Conservation (phyloP, 2,797 vertebrate genomes). For the Galago senegalensis region DNA sequence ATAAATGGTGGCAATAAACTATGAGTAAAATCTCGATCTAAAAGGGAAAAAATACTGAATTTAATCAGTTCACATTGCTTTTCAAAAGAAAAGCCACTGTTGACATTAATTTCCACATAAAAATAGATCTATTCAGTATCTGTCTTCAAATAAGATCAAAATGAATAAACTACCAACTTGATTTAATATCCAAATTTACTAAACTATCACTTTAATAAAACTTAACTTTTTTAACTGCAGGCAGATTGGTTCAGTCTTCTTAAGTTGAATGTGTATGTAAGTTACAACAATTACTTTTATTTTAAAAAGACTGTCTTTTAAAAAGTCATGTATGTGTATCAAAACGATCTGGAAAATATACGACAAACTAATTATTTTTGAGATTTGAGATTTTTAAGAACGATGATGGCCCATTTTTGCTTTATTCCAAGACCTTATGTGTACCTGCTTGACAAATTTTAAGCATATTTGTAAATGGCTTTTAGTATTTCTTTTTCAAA, state of each 20-base stretch:
- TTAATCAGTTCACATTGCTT: slow-evolving; percentile 14
- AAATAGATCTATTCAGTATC: neutral
- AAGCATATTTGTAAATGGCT: slow-evolving; percentile 2
- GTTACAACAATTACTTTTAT: neutral
- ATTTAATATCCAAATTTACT: slow-evolving; percentile 36
- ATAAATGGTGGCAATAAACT: slow-evolving; percentile 2
- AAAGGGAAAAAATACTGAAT: neutral
- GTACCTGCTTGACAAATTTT: neutral
- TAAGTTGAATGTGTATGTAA: too few relatives aligned
- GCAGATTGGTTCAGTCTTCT: too few relatives aligned
- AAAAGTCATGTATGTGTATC: neutral
- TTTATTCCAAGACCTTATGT: neutral
- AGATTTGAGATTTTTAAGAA: slow-evolving; percentile 56
- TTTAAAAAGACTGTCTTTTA: neutral
- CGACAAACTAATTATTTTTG: neutral
- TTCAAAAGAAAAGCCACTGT: neutral
- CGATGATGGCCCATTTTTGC: neutral
- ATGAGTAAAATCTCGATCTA: slow-evolving; percentile 23
- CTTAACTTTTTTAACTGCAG: neutral
- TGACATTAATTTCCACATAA: neutral
- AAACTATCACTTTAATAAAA: neutral
- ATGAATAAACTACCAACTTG: neutral
- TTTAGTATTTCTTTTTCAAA: slow-evolving; percentile 34
- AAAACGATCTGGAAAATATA: neutral
- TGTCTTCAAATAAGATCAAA: neutral